A percentile compares a stretch with the other conserved stretches of the same genome.
These are phyloP conservation scores for Philypnodon macrostomus DNA, from an alignment of 2,797 vertebrate species.

Conservation along the genomic window DNA sequence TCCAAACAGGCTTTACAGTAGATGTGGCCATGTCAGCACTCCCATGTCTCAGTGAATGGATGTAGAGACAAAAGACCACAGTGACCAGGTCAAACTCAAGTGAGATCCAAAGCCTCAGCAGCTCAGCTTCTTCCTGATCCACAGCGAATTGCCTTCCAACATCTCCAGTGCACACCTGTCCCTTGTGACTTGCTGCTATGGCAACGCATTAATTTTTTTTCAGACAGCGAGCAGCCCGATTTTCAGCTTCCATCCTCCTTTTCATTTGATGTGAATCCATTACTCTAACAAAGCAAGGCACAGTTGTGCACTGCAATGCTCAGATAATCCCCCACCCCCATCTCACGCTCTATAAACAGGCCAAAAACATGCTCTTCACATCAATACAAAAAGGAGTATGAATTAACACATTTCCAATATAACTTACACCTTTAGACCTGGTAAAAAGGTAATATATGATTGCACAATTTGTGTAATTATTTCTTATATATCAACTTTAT, in stretches of 20 bases:
- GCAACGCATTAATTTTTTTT: slow-evolving; percentile 57
- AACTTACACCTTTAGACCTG: neutral
- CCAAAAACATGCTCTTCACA: slow-evolving; percentile 8
- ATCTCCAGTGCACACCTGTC: slow-evolving; percentile 67
- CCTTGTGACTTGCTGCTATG: slow-evolving; percentile 64
- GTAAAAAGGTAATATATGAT: neutral
- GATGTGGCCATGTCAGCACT: neutral
- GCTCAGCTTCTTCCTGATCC: slow-evolving; percentile 26
- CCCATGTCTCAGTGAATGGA: neutral
- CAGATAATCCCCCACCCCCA: slow-evolving; percentile 47
- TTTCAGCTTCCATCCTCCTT: slow-evolving; percentile 57
- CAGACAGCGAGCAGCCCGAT: slow-evolving; percentile 50
- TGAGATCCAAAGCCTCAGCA: slow-evolving; percentile 19
- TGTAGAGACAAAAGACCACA: slow-evolving; percentile 11
- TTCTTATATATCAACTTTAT: no score
- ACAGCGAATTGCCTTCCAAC: slow-evolving; percentile 40
- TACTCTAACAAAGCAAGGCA: slow-evolving; percentile 65
- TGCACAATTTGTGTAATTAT: no score
- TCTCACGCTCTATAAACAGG: slow-evolving; percentile 10
- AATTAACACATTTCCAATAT: slow-evolving; percentile 2
- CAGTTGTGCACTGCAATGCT: slow-evolving; percentile 60
- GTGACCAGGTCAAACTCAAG: slow-evolving; percentile 14
- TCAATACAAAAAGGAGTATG: slow-evolving; percentile 12
- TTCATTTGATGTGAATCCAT: slow-evolving; percentile 66
- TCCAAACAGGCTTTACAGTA: neutral